These are phyloP conservation scores for Cataglyphis rosenhaueri DNA, from an alignment of 2,888 invertebrate genomes.

Conservation along the genomic window DNA sequence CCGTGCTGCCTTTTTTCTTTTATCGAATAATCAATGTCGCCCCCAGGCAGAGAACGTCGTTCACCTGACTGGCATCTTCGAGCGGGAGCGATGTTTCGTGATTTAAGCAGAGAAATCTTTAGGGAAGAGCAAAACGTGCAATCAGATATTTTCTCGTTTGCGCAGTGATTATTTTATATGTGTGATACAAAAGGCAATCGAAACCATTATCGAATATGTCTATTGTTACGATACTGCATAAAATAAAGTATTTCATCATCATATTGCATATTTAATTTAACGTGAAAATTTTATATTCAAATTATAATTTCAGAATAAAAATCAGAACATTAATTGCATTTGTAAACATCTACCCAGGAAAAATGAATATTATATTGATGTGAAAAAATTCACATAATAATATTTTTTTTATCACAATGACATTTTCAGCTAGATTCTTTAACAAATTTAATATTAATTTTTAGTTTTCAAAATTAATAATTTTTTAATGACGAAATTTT, in stretches of 20 bases:
- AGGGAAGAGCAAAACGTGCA: constrained; percentile 5
- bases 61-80: constrained; percentile 71
- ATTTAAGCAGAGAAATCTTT: constrained; percentile 40
- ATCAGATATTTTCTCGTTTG: constrained; percentile 26
- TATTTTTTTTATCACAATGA: background rate
- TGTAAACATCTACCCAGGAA: background rate
- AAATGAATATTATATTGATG: background rate
- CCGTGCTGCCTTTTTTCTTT: constrained; percentile 65
- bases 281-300: background rate
- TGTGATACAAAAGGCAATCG: background rate
- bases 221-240: background rate
- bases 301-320: background rate
- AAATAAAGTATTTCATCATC: background rate
- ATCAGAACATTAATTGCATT: background rate
- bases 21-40: constrained; percentile 78
- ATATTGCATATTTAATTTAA: background rate
- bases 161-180: constrained; percentile 4
- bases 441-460: background rate
- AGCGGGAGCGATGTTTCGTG: constrained; percentile 46
- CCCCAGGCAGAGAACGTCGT: constrained; percentile 61
- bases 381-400: background rate
- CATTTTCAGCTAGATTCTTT: background rate
- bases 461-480: background rate
- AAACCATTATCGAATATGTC: constrained; percentile 4
- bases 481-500: background rate